Evolutionary conservation across 2,113 vertebrate genomes (phyloP), one percentile per base, ranked within the genome.

Genomic region (Melanocharis versteri): DNA sequence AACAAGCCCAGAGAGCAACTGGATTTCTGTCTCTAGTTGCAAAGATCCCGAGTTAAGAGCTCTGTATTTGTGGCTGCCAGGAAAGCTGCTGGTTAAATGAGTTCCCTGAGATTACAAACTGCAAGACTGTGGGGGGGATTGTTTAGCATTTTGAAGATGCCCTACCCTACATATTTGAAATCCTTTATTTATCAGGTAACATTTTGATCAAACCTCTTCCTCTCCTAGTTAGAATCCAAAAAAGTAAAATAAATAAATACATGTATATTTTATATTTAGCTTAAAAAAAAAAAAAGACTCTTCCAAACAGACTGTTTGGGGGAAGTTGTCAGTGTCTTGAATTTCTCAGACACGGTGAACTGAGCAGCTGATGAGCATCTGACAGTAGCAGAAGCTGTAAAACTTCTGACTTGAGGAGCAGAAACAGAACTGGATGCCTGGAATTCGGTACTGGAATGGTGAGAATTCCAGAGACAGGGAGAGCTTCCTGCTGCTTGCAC

Each of bases 331-430:
- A 47, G 65, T 83, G 72, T 71, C 79, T 80, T 37, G 65, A 90
- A 16, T 48, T 58, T 85, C 85, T 83, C 88, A 86, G 88, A 42
- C 75, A 16, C 0, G 11, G 87, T 93, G 96, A 88, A 64, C 88
- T 71, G 88, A 93, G 92, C 92, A 81, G 87, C 88, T 94, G 79
- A 90, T 75, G 13, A 87, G 93, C 89, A 78, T 75, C 89, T 89
- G 94, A 73, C 89, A 66, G 69, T 45, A 87, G 86, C 91, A 94
- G 93, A 73, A 95, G 65, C 93, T 83, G 68, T 62, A 87, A 62
- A 92, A 81, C 95, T 90, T 93, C 86, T 90, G 93, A 89, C 76
- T 71, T 60, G 89, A 89, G 58, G 54, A 94, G 64, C 51, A 86
- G 91, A 86, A 91, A 75, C 68, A 78, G 64, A 88, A 73, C 86